Evolutionary conservation across 2,113 vertebrate genomes (phyloP).

Genomic region (Neogobius melanostomus): DNA sequence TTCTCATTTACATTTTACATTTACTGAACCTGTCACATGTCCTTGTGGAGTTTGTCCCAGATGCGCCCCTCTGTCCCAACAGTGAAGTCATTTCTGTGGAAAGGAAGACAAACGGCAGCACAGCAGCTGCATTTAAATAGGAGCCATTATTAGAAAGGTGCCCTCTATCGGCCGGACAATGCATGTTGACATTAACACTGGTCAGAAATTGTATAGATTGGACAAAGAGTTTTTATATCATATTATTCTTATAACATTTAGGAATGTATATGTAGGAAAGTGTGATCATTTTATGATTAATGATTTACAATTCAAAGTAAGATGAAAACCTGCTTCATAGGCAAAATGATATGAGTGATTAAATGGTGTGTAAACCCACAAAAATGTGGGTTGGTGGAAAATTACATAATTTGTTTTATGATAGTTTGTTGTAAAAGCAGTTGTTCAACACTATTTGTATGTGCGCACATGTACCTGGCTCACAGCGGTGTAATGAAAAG

Average conservation of each 20-base stretch:
- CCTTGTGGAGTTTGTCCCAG: conserved; percentile 45
- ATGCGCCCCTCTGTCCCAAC: conserved; percentile 47
- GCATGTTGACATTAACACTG: conserved; percentile 30
- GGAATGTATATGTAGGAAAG: no score
- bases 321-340: no score
- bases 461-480: background rate
- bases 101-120: conserved; percentile 36
- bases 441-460: background rate
- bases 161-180: conserved; percentile 39
- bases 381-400: no score
- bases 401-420: background rate
- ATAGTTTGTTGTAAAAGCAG: conserved; percentile 3
- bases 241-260: background rate
- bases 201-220: conserved; percentile 9
- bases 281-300: no score
- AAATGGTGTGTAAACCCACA: no score
- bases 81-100: conserved; percentile 27
- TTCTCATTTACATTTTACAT: conserved; percentile 13
- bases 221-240: background rate
- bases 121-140: conserved; percentile 21
- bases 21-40: conserved; percentile 16
- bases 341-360: no score
- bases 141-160: conserved; percentile 42
- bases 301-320: no score
- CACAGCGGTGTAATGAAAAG: conserved; percentile 17